Base-by-base conservation (phyloP, 35 echinoderm and acorn worm species). In the Eucidaris tribuloides region DNA sequence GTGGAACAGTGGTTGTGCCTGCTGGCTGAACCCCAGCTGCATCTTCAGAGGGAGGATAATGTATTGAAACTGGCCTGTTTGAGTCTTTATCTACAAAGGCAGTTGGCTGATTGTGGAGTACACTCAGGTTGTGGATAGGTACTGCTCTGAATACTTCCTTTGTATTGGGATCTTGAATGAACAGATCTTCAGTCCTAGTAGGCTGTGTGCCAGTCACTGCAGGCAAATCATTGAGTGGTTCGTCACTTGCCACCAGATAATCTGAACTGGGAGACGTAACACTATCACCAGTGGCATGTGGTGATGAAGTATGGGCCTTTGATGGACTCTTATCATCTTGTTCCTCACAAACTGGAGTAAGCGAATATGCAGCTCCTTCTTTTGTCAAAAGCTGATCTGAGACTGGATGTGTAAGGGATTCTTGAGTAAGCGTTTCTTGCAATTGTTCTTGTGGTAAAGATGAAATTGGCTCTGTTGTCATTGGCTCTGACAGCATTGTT, bases 51-150 rank as follows among this genome's bases (percentile, higher is more conserved):
- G 38, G 35, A n/a, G 68, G 68, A 32, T 35, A 74, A 44, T 74
- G 68, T 25, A 74, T 44, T 19, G 24, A 22, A 74, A 44, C 40
- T 35, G 68, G 68, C 23, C 24, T 74, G 37, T 32, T 44, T 74
- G 34, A 42, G 37, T 74, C 68, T 52, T n/a, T 52, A 44, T 43
- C 68, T 43, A 74, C 68, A 44, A 74, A 74, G 13, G 30, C 68
- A 42, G 19, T 44, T 3, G 68, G 68, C 25, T 74, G 34, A 41
- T 44, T 74, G 68, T 74, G 68, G 38, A 74, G 37, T 42, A 74
- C 68, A 74, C 37, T 40, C 25, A 74, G 40, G 35, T 36, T 74
- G n/a, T 74, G 68, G 37, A 74, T 36, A 17, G 68, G 38, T 6
- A 42, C 38, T 41, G 68, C 68, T 74, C 44, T 74, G 11, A 74